Base-by-base conservation (phyloP, 1,140 invertebrate species). In the Lutraria rhynchaena region DNA sequence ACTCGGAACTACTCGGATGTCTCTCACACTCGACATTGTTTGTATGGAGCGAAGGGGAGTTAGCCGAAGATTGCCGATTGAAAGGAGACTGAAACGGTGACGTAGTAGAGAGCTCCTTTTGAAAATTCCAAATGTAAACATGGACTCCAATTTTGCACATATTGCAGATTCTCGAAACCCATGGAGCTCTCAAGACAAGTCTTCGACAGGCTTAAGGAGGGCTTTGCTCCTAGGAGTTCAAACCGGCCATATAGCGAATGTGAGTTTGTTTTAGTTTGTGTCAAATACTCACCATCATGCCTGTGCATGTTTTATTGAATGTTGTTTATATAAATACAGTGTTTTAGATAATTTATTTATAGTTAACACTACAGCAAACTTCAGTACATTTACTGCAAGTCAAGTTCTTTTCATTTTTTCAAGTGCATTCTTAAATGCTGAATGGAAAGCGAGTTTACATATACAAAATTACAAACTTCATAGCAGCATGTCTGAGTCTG, bases 131-230 rank as follows among this genome's bases (percentile, higher is more conserved):
- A 71, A 71, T 53, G 11, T n/a, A 3, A 35, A 71, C 31, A 70
- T 71, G 69, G 69, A 71, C 7, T 55, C 61, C 51, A 51, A 58
- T 33, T 41, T 53, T 46, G 22, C 24, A 7, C 74, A 77, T 3
- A 19, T 75, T 4, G 33, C 74, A 4, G 76, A 80, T 46, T 35
- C 65, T 46, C 31, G 41, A n/a, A 80, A 80, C 49, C 76, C 76
- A 58, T 80, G 76, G 76, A 49, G 31, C 17, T 69, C 29, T n/a
- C 63, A 70, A 46, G 76, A 80, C 31, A 70, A 60, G 60, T 80
- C 76, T 22, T 29, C 70, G 19, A 70, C 63, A 3, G 51, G 29
- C 13, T 24, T 80, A 13, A 44, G 41, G 29, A 69, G 55, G 33
- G 76, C 76, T 15, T 46, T 81, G 31, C 3, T 81, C 9, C 77